Base-by-base conservation (phyloP, 2,113 vertebrate species). In the Rhinichthys klamathensis region DNA sequence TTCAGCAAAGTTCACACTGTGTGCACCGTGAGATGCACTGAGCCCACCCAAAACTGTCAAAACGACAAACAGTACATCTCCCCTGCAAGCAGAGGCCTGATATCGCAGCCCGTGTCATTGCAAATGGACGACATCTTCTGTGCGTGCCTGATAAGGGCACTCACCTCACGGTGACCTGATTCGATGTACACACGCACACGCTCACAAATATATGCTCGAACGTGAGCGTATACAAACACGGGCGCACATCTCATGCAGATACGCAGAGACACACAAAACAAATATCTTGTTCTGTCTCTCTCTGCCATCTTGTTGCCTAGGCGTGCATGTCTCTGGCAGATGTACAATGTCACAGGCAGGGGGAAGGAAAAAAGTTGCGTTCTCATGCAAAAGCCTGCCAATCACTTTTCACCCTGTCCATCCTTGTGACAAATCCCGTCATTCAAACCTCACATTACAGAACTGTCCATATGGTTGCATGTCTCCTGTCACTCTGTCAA, bases 61-160 rank as follows among this genome's bases (percentile, higher is more conserved):
- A 92, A 90, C 91, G 86, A 93, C 92, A 91, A 93, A 91, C 90
- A 92, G 87, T 89, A 89, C 87, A 91, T 90, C 91, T 94, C 83
- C 75, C 87, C 44, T 32, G 85, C 82, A 86, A 91, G 85, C 85
- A 79, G 83, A 90, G 91, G 90, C 81, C 85, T 90, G 92, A 92
- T 91, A 92, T 90, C 91, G 76, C 88, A 67, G 83, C 87, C 80
- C 16, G 73, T 92, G 92, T 91, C 92, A 92, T 86, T 84, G 89
- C 90, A 92, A 92, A 92, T 91, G 92, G 92, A 89, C 91, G 91
- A 87, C 88, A 90, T 93, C 89, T 92, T 90, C 88, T 91, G 88
- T 92, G 89, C 83, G 82, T 88, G 88, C 86, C 87, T 91, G 92
- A 93, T 93, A 89, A 93, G 91, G 92, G 90, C 92, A 89, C 89